These are phyloP conservation scores for Heterochromis multidens DNA, from an alignment of 2,113 vertebrate genomes.

Conservation along the genomic window DNA sequence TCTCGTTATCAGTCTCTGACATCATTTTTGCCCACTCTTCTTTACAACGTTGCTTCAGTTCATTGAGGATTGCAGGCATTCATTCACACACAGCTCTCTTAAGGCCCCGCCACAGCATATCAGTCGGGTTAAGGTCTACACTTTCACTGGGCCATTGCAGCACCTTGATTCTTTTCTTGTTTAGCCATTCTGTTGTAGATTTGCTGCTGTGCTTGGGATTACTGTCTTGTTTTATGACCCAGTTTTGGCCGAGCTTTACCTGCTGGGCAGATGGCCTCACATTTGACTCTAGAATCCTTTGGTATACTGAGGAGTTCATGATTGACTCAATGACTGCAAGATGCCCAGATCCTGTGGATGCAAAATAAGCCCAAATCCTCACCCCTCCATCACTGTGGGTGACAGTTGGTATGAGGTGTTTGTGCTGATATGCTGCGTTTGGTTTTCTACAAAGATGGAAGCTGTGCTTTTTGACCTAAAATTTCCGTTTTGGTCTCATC, in stretches of 20 bases:
- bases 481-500: not conserved
- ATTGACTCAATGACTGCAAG: not conserved
- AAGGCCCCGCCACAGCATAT: not conserved
- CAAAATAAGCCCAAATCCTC: not conserved
- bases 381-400: not conserved
- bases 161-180: not conserved
- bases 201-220: not conserved
- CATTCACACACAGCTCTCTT: not conserved
- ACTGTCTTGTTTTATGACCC: not conserved
- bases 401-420: not conserved
- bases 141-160: not conserved
- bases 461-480: fast-evolving
- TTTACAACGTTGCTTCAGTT: too few species aligned
- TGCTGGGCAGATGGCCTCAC: not conserved
- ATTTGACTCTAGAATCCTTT: not conserved
- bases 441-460: not conserved
- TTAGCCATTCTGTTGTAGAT: too few species aligned
- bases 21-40: not conserved
- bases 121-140: too few species aligned
- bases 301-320: not conserved
- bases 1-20: not conserved
- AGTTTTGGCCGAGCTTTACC: not conserved
- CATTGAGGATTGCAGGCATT: not conserved
- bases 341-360: fast-evolving
- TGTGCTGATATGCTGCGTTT: not conserved